A percentile compares a stretch with the other conserved stretches of the same genome.
These are phyloP conservation scores for Carassius carassius DNA, from an alignment of 2,113 vertebrate genomes.

Conservation along the genomic window DNA sequence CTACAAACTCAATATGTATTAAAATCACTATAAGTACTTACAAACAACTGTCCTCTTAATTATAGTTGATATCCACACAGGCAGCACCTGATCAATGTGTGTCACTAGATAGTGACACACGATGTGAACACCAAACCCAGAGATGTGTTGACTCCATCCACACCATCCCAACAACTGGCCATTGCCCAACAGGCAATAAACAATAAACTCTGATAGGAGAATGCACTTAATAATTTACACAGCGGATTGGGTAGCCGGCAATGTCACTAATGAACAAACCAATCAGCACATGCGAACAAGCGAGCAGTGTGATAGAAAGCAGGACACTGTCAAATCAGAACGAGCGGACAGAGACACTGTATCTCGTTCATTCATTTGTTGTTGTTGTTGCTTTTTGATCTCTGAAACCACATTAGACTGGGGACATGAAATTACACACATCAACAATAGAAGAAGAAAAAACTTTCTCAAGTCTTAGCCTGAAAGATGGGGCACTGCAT, in stretches of 20 bases:
- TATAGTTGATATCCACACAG: constrained; percentile 39
- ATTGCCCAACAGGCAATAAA: constrained; percentile 68
- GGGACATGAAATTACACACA: constrained; percentile 39
- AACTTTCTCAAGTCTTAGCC: not conserved
- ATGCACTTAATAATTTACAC: constrained; percentile 76
- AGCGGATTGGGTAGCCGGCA: constrained; percentile 74
- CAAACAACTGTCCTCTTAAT: constrained; percentile 30
- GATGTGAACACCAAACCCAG: constrained; percentile 61
- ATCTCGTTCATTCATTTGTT: constrained; percentile 56
- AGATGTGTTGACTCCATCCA: constrained; percentile 61
- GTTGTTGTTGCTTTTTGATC: constrained; percentile 59
- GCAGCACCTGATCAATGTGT: not conserved
- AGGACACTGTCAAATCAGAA: constrained; percentile 65
- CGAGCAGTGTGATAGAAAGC: constrained; percentile 54
- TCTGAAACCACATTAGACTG: constrained; percentile 37
- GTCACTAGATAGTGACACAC: constrained; percentile 44
- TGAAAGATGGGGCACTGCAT: constrained; percentile 17
- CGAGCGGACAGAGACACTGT: constrained; percentile 66
- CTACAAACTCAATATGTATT: not conserved
- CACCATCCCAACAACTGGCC: constrained; percentile 57
- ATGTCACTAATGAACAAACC: constrained; percentile 71
- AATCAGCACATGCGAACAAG: constrained; percentile 57
- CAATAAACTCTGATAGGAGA: constrained; percentile 75
- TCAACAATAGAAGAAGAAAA: constrained; percentile 29
- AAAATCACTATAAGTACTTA: constrained; percentile 43